Evolutionary conservation across 2,113 vertebrate species (phyloP), one percentile per base, ranked within the genome.

Genomic region (Passer domesticus): DNA sequence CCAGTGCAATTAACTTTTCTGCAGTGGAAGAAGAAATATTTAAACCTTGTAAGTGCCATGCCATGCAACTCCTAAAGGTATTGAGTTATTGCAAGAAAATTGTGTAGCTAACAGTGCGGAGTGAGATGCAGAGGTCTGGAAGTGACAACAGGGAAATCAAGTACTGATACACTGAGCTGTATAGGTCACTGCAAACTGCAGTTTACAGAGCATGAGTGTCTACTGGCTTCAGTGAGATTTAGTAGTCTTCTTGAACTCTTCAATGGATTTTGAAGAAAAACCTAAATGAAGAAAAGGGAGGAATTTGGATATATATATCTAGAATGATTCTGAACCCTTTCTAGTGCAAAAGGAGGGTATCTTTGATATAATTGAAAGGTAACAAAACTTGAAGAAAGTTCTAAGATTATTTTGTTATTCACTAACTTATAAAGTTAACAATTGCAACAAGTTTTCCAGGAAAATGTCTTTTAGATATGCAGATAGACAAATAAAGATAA

Each of bases 1-100:
- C 23, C 86, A 79, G n/a, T 69, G 50, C 77, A 96, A 95, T 96
- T 89, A 94, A 84, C 13, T 90, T 94, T 87, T 58, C 87, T 94
- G 83, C 87, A 89, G 49, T 76, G 66, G 52, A 95, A 92, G 74
- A 89, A 41, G 76, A 94, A 94, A 91, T 73, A 73, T 89, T 97
- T 68, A 92, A 95, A 89, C 44, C 69, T 92, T 41, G 0, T 72
- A 89, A 84, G 47, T 76, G 37, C 69, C 31, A 3, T 53, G 52
- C 80, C 62, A 76, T 64, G 31, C 8, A 91, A 27, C 56, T 95
- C 92, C 87, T 96, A 56, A 52, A 87, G 81, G 89, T 56, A 91
- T 87, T 84, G 25, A 39, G 74, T 91, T 89, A 92, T 81, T 89
- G 41, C 77, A 92, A 75, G 49, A 58, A 83, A 89, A 93, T 24